A percentile compares a stretch with the other conserved stretches of the same genome.
Conservation (phyloP, 2,113 vertebrate genomes). For the Thymallus thymallus region DNA sequence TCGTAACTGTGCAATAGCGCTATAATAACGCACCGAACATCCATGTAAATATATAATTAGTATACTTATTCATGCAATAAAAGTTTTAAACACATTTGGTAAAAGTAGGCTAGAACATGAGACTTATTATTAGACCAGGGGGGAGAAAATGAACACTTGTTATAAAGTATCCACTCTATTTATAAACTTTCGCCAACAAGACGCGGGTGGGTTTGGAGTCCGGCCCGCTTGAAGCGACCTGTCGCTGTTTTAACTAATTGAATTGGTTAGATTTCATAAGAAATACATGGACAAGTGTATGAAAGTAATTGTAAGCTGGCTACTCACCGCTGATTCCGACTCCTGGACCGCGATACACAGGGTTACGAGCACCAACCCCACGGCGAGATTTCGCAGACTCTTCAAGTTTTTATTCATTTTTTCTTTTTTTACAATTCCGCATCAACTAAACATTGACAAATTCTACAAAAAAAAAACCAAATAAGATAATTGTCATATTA, state of each 20-base stretch:
- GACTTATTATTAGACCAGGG: conserved; percentile 34
- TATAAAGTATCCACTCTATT: conserved; percentile 58
- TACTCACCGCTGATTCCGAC: conserved; percentile 73
- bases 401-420: conserved; percentile 66
- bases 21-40: conserved; percentile 5
- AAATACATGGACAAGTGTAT: neutral
- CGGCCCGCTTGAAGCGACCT: conserved; percentile 21
- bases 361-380: conserved; percentile 56
- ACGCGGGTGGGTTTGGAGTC: conserved; percentile 22
- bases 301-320: conserved; percentile 3
- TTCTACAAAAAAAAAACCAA: conserved; percentile 43
- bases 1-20: neutral
- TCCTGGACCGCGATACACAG: conserved; percentile 63
- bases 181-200: conserved; percentile 38
- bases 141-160: conserved; percentile 37
- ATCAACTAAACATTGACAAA: conserved; percentile 50
- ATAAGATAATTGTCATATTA: conserved; percentile 60
- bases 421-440: conserved; percentile 41
- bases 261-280: neutral
- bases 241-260: neutral
- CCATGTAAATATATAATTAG: neutral
- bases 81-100: neutral
- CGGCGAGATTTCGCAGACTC: conserved; percentile 56
- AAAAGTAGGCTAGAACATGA: neutral
- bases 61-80: conserved; percentile 15